Conservation (phyloP, 2,797 vertebrate species). For the Macroramphosus scolopax region DNA sequence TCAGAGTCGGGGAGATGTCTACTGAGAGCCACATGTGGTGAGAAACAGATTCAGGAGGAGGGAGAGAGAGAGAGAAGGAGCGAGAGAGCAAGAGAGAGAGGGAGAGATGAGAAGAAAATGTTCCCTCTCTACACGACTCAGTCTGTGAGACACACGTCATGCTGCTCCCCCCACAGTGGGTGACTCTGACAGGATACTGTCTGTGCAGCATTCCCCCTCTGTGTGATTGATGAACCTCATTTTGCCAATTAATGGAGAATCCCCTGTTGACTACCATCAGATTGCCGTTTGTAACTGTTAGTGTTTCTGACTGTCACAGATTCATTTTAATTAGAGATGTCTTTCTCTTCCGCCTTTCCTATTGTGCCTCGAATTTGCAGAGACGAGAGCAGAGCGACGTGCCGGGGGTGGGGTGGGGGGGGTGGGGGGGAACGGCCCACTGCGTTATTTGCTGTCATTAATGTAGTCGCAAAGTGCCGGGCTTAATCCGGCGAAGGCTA, state of each 20-base stretch:
- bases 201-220: slow-evolving; percentile 66
- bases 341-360: slow-evolving; percentile 51
- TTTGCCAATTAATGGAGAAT: slow-evolving; percentile 83
- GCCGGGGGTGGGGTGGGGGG: too few species aligned
- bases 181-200: slow-evolving; percentile 70
- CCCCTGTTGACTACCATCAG: slow-evolving; percentile 82
- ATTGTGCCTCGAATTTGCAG: slow-evolving; percentile 46
- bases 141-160: slow-evolving; percentile 69
- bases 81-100: slow-evolving; percentile 15
- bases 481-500: slow-evolving; percentile 33
- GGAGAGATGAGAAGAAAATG: slow-evolving; percentile 28
- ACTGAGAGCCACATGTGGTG: slow-evolving; percentile 70
- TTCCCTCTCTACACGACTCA: slow-evolving; percentile 61
- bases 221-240: slow-evolving; percentile 84
- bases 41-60: slow-evolving; percentile 44
- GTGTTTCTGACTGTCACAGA: slow-evolving; percentile 76
- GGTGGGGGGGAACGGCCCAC: slow-evolving; percentile 21
- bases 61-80: slow-evolving; percentile 5
- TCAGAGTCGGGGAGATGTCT: slow-evolving; percentile 68
- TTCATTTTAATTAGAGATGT: slow-evolving; percentile 77
- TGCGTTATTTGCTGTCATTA: slow-evolving; percentile 36
- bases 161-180: slow-evolving; percentile 70
- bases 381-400: slow-evolving; percentile 37
- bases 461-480: slow-evolving; percentile 40
- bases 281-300: slow-evolving; percentile 81